These are phyloP conservation scores for Isoperla grammatica DNA, from an alignment of 2,888 invertebrate genomes.

Conservation along the genomic window DNA sequence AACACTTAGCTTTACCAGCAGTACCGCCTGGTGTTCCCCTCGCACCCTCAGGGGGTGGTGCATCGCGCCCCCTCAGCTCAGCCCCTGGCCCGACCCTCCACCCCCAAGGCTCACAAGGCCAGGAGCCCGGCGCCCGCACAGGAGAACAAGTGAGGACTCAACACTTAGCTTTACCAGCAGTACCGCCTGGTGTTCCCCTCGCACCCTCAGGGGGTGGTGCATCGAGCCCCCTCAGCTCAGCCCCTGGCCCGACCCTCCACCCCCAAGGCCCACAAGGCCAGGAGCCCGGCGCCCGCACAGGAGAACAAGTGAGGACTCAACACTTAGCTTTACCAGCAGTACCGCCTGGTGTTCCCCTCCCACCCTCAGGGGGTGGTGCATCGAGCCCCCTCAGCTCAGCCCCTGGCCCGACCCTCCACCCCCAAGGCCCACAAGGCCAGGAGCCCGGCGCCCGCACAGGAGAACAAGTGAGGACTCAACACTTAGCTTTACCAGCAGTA, in stretches of 20 bases:
- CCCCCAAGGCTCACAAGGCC: slow-evolving; percentile 15
- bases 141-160: too few relatives aligned
- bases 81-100: slow-evolving; percentile 19
- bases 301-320: background rate
- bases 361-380: slow-evolving; percentile 26
- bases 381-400: slow-evolving; percentile 14
- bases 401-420: slow-evolving; percentile 23
- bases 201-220: slow-evolving; percentile 26
- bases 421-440: slow-evolving; percentile 7
- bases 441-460: background rate
- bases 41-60: slow-evolving; percentile 26
- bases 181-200: slow-evolving; percentile 29
- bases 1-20: slow-evolving; percentile 11
- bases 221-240: slow-evolving; percentile 16
- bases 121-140: background rate
- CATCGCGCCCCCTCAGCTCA: slow-evolving; percentile 17
- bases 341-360: slow-evolving; percentile 28
- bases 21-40: slow-evolving; percentile 28
- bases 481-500: slow-evolving; percentile 19
- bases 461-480: background rate
- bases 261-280: slow-evolving; percentile 7
- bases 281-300: background rate
- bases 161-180: slow-evolving; percentile 25
- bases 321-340: slow-evolving; percentile 27
- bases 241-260: slow-evolving; percentile 24